Evolutionary conservation across 2,888 invertebrate genomes (phyloP), one percentile per base, ranked within the genome.

Genomic region (Leucoptera coffeella): DNA sequence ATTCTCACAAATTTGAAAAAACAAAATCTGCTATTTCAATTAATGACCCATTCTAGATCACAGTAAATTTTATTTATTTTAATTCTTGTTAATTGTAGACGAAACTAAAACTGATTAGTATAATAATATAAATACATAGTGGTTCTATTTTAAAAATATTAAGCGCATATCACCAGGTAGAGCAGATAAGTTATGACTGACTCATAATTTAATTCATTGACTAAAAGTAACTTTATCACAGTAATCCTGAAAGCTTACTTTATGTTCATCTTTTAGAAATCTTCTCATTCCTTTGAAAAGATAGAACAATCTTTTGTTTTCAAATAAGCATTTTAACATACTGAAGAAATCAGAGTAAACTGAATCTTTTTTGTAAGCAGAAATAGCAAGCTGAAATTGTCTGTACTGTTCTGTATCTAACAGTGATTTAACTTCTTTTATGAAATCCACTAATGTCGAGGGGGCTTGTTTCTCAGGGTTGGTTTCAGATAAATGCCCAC

Each of bases 321-420:
- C 47, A 38, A 80, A 61, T 35, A 80, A 52, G 29, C 41, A 45
- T 26, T 73, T 56, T 33, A 89, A 57, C 10, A 69, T 50, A 31
- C 53, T 43, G 28, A 78, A 45, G 26, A 86, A 69, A 3, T 56
- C 47, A 2, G 59, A 50, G 41, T 81, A 78, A 39, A 79, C 62
- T 9, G 73, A 73, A 25, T 65, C 62, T 33, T 74, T 75, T 39
- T 78, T 80, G 44, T 89, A 89, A 4, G 50, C 47, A 26, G 75
- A 64, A 35, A 88, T 69, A 12, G 80, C 74, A 4, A 60, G 42
- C 32, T 81, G 76, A 50, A 88, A 87, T 30, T 59, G 48, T 39
- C 75, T 76, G 43, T 84, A 88, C 23, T 78, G 60, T 2, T 76
- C 73, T 15, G 52, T 43, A 28, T 74, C 64, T 35, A 88, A 51